phyloP scores from a whole-genome alignment of 2,888 invertebrate species.

The Choristoneura rosaceana region DNA sequence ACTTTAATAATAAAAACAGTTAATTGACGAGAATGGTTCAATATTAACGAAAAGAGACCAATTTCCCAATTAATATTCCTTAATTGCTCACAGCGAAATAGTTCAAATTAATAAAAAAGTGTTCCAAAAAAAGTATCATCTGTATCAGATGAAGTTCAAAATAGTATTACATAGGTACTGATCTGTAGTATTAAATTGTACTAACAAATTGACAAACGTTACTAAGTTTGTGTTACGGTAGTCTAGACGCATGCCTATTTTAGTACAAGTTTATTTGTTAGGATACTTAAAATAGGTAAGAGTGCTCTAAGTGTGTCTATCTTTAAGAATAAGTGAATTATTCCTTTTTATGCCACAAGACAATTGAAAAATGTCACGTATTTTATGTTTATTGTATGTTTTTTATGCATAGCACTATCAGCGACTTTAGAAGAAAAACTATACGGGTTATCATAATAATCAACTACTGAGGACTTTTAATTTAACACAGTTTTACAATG shows the following conservation, averaged over 20 bases:
- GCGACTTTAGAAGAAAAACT: too few species aligned
- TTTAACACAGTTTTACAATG: too few species aligned
- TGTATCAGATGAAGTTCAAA: constrained; percentile 84
- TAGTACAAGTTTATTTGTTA: constrained; percentile 81
- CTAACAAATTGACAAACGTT: constrained; percentile 74
- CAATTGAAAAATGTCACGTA: constrained; percentile 10
- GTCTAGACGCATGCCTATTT: constrained; percentile 81
- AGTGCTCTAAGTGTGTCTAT: constrained; percentile 67
- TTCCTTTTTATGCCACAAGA: constrained; percentile 16
- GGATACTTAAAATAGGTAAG: constrained; percentile 72
- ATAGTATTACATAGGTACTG: constrained; percentile 58
- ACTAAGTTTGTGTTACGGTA: constrained; percentile 65
- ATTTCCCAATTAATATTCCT: constrained; percentile 53
- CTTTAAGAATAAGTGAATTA: constrained; percentile 31
- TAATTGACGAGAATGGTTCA: constrained; percentile 11
- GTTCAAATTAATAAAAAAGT: constrained; percentile 71
- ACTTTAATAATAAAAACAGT: constrained; percentile 45
- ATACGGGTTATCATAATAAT: too few species aligned
- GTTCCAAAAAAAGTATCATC: constrained; percentile 73
- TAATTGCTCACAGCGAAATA: constrained; percentile 71
- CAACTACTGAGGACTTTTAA: too few species aligned
- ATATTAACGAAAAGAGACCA: constrained; percentile 43
- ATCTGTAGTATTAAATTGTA: constrained; percentile 63
- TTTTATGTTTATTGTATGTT: neutral
- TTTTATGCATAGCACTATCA: neutral